Conservation (phyloP, 2,888 invertebrate species). For the Stenchaetothrips biformis region DNA sequence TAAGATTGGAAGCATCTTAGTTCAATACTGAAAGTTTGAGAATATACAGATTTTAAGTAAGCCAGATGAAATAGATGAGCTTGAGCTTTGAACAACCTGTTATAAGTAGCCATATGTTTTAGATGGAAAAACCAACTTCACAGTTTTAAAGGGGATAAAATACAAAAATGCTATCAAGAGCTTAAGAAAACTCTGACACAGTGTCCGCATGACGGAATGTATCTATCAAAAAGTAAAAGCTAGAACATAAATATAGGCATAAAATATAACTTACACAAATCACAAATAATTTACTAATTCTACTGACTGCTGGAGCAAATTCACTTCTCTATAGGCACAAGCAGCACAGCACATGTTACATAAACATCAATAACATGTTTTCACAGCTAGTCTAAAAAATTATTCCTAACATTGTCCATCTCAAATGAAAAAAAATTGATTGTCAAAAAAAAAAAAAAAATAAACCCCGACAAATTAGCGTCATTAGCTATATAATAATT, state of each 20-base stretch:
- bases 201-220: conserved; percentile 8
- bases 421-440: background rate
- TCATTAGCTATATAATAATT: too few relatives aligned
- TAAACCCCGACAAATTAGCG: too few relatives aligned
- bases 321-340: conserved; percentile 3
- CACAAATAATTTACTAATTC: conserved; percentile 22
- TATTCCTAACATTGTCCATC: too few relatives aligned
- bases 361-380: background rate
- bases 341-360: conserved; percentile 18
- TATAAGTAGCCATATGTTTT: too few relatives aligned
- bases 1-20: too few relatives aligned
- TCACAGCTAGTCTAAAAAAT: background rate
- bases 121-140: too few relatives aligned
- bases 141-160: too few relatives aligned
- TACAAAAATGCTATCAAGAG: background rate
- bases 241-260: background rate
- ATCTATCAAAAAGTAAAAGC: background rate
- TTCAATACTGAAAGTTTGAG: too few relatives aligned
- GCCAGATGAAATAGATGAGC: too few relatives aligned
- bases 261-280: background rate
- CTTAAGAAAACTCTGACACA: background rate
- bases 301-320: conserved; percentile 21
- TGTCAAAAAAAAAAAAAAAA: background rate
- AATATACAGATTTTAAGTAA: too few relatives aligned
- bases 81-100: too few relatives aligned